Evolutionary conservation across 1,140 invertebrate species (phyloP).

Genomic region (Theocolax elegans): DNA sequence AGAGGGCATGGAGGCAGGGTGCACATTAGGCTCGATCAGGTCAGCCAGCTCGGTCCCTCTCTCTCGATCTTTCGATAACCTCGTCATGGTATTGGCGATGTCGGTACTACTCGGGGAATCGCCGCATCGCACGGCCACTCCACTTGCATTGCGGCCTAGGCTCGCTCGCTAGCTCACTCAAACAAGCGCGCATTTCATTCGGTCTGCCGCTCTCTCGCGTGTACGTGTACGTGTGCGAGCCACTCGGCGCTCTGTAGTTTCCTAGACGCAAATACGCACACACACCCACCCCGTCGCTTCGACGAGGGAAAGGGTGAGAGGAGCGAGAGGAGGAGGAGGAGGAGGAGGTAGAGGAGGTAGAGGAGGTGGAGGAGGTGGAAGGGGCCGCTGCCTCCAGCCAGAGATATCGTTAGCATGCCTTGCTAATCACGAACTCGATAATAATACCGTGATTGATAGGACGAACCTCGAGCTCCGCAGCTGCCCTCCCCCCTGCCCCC

Average conservation of each 20-base stretch:
- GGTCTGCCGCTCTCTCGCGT: conserved; percentile 32
- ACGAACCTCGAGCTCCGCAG: conserved; percentile 56
- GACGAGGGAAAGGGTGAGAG: conserved; percentile 4
- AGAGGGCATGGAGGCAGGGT: background rate
- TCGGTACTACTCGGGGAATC: conserved; percentile 43
- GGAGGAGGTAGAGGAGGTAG: background rate
- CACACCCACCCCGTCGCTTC: conserved; percentile 42
- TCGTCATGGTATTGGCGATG: conserved; percentile 45
- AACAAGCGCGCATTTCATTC: conserved; percentile 34
- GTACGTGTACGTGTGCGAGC: conserved; percentile 32
- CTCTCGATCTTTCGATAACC: conserved; percentile 47
- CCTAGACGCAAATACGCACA: conserved; percentile 43
- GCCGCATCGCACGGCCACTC: conserved; percentile 56
- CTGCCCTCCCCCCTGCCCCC: conserved; percentile 38
- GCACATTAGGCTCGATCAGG: conserved; percentile 16
- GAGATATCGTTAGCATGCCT: conserved; percentile 69
- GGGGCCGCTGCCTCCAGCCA: conserved; percentile 59
- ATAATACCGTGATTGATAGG: conserved; percentile 69
- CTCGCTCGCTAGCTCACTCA: conserved; percentile 5
- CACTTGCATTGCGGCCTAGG: conserved; percentile 52
- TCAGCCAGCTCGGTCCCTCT: background rate
- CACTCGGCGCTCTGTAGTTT: conserved; percentile 40
- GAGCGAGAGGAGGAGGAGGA: conserved; percentile 15
- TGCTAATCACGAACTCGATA: conserved; percentile 68
- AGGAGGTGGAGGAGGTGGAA: conserved; percentile 43